Conservation (phyloP, 64 coral and sea anemone species). For the Montipora efflorescens region DNA sequence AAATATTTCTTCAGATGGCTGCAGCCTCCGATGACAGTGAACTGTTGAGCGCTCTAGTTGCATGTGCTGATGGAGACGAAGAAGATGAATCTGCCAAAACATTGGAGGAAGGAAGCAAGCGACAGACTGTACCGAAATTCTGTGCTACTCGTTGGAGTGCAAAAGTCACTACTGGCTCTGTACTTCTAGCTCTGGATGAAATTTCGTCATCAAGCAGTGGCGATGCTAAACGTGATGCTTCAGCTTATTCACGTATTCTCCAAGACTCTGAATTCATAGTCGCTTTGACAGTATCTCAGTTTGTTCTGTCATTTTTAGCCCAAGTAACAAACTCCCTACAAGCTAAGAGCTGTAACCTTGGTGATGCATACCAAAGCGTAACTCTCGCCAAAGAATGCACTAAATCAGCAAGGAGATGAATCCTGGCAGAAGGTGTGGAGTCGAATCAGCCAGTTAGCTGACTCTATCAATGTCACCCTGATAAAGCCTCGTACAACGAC, state of each 20-base stretch:
- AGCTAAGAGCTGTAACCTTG: slow-evolving; percentile 16
- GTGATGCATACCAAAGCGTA: slow-evolving; percentile 12
- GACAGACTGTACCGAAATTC: slow-evolving; percentile 50
- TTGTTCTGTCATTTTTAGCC: slow-evolving; percentile 24
- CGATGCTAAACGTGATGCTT: slow-evolving; percentile 5
- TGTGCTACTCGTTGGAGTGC: slow-evolving; percentile 59
- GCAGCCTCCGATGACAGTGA: slow-evolving; percentile 7
- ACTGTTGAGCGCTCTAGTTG: neutral
- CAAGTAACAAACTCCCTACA: slow-evolving; percentile 22
- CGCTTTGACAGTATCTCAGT: slow-evolving; percentile 15
- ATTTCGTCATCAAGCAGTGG: neutral
- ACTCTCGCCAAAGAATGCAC: slow-evolving; percentile 1
- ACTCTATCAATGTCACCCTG: slow-evolving; percentile 54
- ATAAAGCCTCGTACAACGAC: slow-evolving; percentile 63
- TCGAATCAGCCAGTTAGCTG: slow-evolving; percentile 29
- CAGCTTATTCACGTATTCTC: slow-evolving; percentile 17
- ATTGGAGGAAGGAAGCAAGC: slow-evolving; percentile 35
- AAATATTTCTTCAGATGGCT: slow-evolving; percentile 50
- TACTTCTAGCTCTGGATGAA: slow-evolving; percentile 66
- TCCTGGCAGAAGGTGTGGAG: slow-evolving; percentile 17
- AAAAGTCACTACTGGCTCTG: slow-evolving; percentile 50
- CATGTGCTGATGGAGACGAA: slow-evolving; percentile 37
- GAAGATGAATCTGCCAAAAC: slow-evolving; percentile 59
- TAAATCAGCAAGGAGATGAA: slow-evolving; percentile 25
- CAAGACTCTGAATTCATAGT: slow-evolving; percentile 14